Evolutionary conservation across 2,888 invertebrate genomes (phyloP).

Genomic region (Sicus ferrugineus): DNA sequence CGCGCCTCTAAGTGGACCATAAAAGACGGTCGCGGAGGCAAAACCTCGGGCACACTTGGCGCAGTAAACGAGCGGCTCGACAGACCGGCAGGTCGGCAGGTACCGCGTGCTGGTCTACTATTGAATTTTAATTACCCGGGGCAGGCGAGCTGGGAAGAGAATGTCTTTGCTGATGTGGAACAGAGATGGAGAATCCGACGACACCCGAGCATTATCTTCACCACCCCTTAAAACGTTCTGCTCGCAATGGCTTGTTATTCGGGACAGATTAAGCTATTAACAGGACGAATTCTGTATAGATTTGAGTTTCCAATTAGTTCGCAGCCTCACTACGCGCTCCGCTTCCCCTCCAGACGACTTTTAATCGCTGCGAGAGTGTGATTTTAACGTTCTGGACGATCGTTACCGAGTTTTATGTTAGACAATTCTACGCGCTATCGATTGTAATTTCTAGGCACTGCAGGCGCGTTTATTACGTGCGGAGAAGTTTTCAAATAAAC

Average conservation of each 20-base stretch:
- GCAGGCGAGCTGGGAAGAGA: not conserved
- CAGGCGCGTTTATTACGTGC: no score
- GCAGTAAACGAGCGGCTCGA: not conserved
- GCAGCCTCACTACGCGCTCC: no score
- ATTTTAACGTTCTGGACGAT: not conserved
- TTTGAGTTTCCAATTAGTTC: no score
- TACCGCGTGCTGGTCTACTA: not conserved
- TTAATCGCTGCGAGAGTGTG: not conserved
- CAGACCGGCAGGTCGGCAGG: not conserved
- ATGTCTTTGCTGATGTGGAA: not conserved
- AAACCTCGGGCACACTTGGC: conserved; percentile 12
- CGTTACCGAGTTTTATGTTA: no score
- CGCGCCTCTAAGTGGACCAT: conserved; percentile 8
- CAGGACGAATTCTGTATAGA: no score
- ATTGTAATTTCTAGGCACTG: no score
- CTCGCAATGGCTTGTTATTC: not conserved
- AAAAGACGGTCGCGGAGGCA: conserved; percentile 10
- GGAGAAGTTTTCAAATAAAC: no score
- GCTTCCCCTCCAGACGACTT: not conserved
- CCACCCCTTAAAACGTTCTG: not conserved
- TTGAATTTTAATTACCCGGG: not conserved
- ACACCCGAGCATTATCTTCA: not conserved
- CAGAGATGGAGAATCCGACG: not conserved
- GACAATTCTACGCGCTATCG: no score
- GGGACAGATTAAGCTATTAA: conserved; percentile 27